Evolutionary conservation across 2,797 vertebrate species (phyloP).

Genomic region (Sebastes steindachneri): DNA sequence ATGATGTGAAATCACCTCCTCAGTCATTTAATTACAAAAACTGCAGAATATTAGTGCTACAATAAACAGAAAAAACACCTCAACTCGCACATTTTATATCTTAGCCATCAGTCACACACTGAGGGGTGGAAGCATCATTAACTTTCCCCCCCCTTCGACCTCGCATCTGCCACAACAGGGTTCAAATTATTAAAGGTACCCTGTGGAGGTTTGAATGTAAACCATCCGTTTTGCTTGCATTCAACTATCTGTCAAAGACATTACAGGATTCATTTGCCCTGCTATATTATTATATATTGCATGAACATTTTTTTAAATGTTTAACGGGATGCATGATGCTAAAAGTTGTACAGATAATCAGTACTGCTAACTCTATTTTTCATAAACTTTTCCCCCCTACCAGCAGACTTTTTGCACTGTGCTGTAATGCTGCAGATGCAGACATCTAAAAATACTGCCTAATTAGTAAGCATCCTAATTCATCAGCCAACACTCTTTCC

Average conservation of each 20-base stretch:
- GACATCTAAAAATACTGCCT: constrained; percentile 14
- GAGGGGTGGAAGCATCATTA: not conserved
- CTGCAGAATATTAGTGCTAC: not conserved
- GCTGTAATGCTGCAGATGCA: not conserved
- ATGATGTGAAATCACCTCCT: not conserved
- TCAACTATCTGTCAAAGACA: not conserved
- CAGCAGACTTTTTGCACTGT: not conserved
- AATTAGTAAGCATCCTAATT: constrained; percentile 22
- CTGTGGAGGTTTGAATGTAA: not conserved
- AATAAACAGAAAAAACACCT: not conserved
- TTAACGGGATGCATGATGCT: not conserved
- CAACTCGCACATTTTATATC: constrained; percentile 1
- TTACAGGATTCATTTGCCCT: not conserved
- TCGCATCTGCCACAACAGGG: constrained; percentile 1
- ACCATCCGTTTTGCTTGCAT: not conserved
- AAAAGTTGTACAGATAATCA: not conserved
- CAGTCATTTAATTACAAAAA: constrained; percentile 5
- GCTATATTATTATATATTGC: not conserved
- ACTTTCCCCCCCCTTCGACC: not conserved
- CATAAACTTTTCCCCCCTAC: not conserved
- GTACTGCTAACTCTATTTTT: not conserved
- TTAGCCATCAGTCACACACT: constrained; percentile 7
- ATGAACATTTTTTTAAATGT: not conserved
- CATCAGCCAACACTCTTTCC: not conserved
- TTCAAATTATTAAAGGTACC: not conserved